Conservation (phyloP, 2,888 invertebrate genomes). For the Drosophila monieri region DNA sequence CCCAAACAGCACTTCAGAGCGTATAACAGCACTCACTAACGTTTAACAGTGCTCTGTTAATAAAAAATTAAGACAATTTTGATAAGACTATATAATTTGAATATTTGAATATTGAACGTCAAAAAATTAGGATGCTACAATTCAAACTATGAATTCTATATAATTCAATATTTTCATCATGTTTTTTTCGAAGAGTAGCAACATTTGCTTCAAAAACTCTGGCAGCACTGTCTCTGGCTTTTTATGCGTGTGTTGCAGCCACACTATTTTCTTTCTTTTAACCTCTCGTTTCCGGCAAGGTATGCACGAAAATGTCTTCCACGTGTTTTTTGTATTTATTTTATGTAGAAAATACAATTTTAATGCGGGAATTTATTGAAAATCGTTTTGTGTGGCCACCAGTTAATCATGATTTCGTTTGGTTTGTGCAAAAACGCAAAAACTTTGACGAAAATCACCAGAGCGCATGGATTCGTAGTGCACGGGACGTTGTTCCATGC, state of each 20-base stretch:
- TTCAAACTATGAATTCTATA: no score
- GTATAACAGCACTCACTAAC: not conserved
- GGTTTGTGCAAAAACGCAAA: not conserved
- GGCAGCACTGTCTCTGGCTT: not conserved
- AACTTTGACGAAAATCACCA: not conserved
- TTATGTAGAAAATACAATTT: not conserved
- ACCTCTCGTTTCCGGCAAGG: not conserved
- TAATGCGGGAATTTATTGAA: not conserved
- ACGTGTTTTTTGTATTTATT: slow-evolving; percentile 2
- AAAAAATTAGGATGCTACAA: no score
- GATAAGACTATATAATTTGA: no score
- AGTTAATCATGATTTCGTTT: not conserved
- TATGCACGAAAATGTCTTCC: slow-evolving; percentile 6
- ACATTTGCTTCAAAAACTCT: not conserved
- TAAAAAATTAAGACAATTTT: no score
- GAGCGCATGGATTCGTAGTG: not conserved
- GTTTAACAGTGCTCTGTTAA: not conserved
- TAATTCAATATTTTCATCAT: no score
- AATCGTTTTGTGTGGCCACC: not conserved
- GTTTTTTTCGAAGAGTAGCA: no score
- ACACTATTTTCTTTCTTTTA: slow-evolving; percentile 8
- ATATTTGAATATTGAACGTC: no score
- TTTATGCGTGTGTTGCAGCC: not conserved
- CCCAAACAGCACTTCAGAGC: not conserved
- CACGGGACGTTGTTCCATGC: not conserved